Evolutionary conservation across 2,113 vertebrate species (phyloP).

Genomic region (Platichthys stellatus): DNA sequence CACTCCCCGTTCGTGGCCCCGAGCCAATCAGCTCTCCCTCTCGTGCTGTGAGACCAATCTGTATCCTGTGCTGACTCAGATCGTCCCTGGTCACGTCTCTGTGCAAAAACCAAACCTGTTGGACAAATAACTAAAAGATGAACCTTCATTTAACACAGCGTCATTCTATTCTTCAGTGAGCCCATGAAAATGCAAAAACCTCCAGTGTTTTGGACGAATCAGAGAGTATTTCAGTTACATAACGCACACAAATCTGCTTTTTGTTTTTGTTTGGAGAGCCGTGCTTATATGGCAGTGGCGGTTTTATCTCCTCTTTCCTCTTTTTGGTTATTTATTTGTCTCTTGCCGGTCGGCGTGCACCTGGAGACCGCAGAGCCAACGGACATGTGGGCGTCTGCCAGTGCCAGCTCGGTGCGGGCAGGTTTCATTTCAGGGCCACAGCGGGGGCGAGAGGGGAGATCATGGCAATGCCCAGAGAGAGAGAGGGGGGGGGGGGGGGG

Average conservation of each 20-base stretch:
- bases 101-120: slow-evolving; percentile 25
- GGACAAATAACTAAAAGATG: not conserved
- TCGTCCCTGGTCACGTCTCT: slow-evolving; percentile 29
- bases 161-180: slow-evolving; percentile 1
- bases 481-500: slow-evolving; percentile 11
- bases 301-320: slow-evolving; percentile 6
- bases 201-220: slow-evolving; percentile 31
- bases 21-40: slow-evolving; percentile 52
- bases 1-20: slow-evolving; percentile 27
- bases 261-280: not conserved
- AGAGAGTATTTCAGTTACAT: slow-evolving; percentile 30
- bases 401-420: slow-evolving; percentile 63
- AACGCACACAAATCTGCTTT: slow-evolving; percentile 28
- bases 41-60: slow-evolving; percentile 75
- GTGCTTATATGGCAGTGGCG: not conserved
- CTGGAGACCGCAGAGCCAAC: slow-evolving; percentile 29
- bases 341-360: slow-evolving; percentile 25
- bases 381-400: slow-evolving; percentile 37
- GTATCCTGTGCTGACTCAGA: slow-evolving; percentile 76
- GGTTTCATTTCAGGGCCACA: slow-evolving; percentile 66
- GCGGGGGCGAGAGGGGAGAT: slow-evolving; percentile 63
- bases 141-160: not conserved
- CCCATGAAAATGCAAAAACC: slow-evolving; percentile 38
- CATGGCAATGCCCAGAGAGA: slow-evolving; percentile 55
- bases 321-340: not conserved